These are phyloP conservation scores for Philaethria dido DNA, from an alignment of 2,888 invertebrate species.

Conservation along the genomic window DNA sequence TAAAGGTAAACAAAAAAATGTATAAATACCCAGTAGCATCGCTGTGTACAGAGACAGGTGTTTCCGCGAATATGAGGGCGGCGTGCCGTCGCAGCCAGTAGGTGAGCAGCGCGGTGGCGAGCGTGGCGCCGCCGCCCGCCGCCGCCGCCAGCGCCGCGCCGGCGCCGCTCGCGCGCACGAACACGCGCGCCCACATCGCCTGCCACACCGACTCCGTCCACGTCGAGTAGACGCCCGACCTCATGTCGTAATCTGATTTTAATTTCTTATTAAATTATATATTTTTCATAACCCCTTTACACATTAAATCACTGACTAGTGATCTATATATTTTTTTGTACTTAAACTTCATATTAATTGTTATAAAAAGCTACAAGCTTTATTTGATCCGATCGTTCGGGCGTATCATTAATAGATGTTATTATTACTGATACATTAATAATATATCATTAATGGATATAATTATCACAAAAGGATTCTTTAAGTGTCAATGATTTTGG, in stretches of 20 bases:
- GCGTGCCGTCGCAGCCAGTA: slow-evolving; percentile 62
- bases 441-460: too few relatives aligned
- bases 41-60: slow-evolving; percentile 50
- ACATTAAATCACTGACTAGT: too few relatives aligned
- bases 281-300: too few relatives aligned
- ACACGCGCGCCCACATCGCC: slow-evolving; percentile 89
- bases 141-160: slow-evolving; percentile 63
- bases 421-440: too few relatives aligned
- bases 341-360: too few relatives aligned
- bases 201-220: slow-evolving; percentile 96
- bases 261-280: too few relatives aligned
- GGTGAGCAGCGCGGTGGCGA: slow-evolving; percentile 59
- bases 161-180: slow-evolving; percentile 87
- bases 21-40: slow-evolving; percentile 42
- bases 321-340: too few relatives aligned
- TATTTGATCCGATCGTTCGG: too few relatives aligned
- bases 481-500: too few relatives aligned
- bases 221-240: slow-evolving; percentile 90
- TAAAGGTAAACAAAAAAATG: not conserved
- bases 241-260: slow-evolving; percentile 91
- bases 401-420: too few relatives aligned
- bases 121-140: slow-evolving; percentile 56
- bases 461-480: too few relatives aligned
- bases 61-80: slow-evolving; percentile 53
- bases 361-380: too few relatives aligned